phyloP scores from a whole-genome alignment of 1,140 invertebrate species.

The Aphis craccivora region DNA sequence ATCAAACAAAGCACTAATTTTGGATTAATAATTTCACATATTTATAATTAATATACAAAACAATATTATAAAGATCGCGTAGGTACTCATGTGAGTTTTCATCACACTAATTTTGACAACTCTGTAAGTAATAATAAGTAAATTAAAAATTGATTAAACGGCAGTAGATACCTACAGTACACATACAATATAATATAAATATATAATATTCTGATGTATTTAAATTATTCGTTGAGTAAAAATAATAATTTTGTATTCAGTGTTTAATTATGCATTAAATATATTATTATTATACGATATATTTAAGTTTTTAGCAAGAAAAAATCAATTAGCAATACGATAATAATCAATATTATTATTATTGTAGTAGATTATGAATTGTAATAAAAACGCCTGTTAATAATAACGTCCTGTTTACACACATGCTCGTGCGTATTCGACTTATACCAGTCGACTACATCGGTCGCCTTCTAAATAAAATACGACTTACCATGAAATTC shows the following conservation, averaged over 20 bases:
- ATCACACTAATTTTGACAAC: no score
- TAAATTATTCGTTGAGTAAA: background rate
- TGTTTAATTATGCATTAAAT: background rate
- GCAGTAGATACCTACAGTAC: background rate
- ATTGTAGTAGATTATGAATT: background rate
- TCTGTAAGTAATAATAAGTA: background rate
- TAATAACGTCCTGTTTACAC: slow-evolving; percentile 7
- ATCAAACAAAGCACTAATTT: background rate
- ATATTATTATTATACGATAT: no score
- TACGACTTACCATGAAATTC: background rate
- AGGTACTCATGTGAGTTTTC: background rate
- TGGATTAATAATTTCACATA: background rate
- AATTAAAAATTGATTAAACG: background rate
- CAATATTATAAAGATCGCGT: background rate
- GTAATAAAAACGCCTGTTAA: background rate
- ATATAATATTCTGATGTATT: background rate
- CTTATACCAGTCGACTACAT: background rate
- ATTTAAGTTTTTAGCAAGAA: background rate
- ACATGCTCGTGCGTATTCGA: background rate
- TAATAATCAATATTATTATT: background rate
- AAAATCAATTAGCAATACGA: background rate
- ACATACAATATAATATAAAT: background rate
- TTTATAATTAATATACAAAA: background rate
- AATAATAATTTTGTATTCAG: background rate
- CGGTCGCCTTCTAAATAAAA: slow-evolving; percentile 32